phyloP scores from a whole-genome alignment of 2,113 vertebrate genomes.

The Origma solitaria region DNA sequence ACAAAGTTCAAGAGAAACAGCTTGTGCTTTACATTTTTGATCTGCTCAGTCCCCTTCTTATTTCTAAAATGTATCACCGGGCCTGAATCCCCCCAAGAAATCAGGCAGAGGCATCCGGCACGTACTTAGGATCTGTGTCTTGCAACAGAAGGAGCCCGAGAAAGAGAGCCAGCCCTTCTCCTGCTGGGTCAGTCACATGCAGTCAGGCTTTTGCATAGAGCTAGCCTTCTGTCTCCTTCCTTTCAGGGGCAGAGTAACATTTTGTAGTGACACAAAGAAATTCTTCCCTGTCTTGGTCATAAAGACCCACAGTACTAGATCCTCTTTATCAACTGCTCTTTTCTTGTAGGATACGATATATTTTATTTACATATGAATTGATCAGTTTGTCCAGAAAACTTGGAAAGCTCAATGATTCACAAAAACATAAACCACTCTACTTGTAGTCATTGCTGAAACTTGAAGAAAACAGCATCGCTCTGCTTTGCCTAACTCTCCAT shows the following conservation, averaged over 20 bases:
- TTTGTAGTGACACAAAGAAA: slow-evolving; percentile 75
- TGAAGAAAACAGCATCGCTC: not conserved
- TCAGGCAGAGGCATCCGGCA: not conserved
- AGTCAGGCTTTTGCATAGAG: slow-evolving; percentile 63
- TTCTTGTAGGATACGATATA: slow-evolving; percentile 60
- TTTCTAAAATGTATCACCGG: slow-evolving; percentile 6
- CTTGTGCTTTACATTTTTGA: slow-evolving; percentile 12
- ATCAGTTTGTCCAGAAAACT: slow-evolving; percentile 9
- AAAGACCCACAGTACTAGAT: slow-evolving; percentile 57
- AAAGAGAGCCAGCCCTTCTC: slow-evolving; percentile 58
- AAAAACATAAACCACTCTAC: not conserved
- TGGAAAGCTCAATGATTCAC: not conserved
- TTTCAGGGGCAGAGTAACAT: slow-evolving; percentile 68
- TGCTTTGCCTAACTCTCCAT: not conserved
- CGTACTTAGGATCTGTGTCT: slow-evolving; percentile 26
- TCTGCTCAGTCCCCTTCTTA: not conserved
- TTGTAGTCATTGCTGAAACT: not conserved
- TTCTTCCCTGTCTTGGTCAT: slow-evolving; percentile 64
- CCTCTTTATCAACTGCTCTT: slow-evolving; percentile 73
- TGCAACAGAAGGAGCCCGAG: slow-evolving; percentile 47
- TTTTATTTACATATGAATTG: slow-evolving; percentile 72
- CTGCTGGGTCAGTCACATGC: slow-evolving; percentile 64
- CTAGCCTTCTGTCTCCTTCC: slow-evolving; percentile 72
- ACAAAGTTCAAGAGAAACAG: not conserved
- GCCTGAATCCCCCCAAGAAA: not conserved